phyloP scores from a whole-genome alignment of 2,113 vertebrate genomes.

The Toxotes chatareus region DNA sequence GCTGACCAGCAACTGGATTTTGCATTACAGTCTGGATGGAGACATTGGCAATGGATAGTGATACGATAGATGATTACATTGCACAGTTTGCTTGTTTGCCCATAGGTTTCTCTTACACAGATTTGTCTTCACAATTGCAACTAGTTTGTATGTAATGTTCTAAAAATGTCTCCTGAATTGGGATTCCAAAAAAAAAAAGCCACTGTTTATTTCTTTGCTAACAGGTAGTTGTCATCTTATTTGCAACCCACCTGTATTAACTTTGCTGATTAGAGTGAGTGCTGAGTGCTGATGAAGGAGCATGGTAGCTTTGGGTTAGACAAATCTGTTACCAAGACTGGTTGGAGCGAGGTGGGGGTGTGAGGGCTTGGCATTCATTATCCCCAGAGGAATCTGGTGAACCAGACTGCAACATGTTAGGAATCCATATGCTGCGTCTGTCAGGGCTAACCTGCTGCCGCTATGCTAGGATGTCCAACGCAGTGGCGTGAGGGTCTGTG shows the following conservation, averaged over 20 bases:
- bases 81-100: background rate
- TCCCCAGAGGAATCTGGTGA: slow-evolving; percentile 55
- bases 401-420: slow-evolving; percentile 62
- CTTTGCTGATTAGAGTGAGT: background rate
- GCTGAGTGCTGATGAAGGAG: slow-evolving; percentile 38
- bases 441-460: slow-evolving; percentile 38
- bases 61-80: background rate
- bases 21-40: background rate
- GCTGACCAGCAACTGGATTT: background rate
- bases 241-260: slow-evolving; percentile 22
- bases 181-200: background rate
- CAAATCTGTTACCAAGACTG: slow-evolving; percentile 29
- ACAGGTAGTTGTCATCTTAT: background rate
- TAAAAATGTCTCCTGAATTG: background rate
- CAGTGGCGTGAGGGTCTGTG: background rate
- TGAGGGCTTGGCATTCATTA: slow-evolving; percentile 43
- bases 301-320: slow-evolving; percentile 27
- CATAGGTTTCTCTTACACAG: background rate
- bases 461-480: background rate
- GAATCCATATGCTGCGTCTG: slow-evolving; percentile 57
- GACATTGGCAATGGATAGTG: background rate
- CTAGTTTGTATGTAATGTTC: background rate
- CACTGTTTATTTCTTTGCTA: background rate
- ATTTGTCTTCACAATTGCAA: background rate
- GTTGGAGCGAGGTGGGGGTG: background rate